Conservation (phyloP, 2,888 invertebrate species). For the Listrodromus nycthemerus region DNA sequence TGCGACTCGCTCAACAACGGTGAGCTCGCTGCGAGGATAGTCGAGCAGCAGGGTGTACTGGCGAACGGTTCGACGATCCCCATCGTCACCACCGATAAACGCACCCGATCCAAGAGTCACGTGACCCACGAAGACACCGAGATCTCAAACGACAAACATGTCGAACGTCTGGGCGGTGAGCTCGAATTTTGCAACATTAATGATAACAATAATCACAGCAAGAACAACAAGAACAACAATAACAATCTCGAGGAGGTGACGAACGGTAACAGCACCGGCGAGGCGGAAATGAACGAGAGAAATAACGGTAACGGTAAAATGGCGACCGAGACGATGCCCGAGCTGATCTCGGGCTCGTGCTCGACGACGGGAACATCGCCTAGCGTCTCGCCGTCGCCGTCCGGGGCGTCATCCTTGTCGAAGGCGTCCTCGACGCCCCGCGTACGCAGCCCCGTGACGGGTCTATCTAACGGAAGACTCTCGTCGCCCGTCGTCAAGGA, state of each 20-base stretch:
- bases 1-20: constrained; percentile 93
- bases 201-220: constrained; percentile 63
- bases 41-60: constrained; percentile 39
- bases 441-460: constrained; percentile 73
- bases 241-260: constrained; percentile 35
- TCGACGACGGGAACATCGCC: constrained; percentile 60
- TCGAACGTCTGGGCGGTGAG: constrained; percentile 33
- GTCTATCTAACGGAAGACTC: constrained; percentile 64
- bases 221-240: constrained; percentile 67
- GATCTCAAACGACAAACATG: constrained; percentile 47
- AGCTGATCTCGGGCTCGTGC: constrained; percentile 54
- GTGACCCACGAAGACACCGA: constrained; percentile 70
- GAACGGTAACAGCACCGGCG: constrained; percentile 43
- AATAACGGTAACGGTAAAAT: constrained; percentile 85
- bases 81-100: constrained; percentile 74
- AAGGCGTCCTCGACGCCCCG: constrained; percentile 78
- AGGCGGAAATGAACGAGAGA: constrained; percentile 84
- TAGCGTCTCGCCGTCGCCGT: constrained; percentile 69
- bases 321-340: constrained; percentile 46
- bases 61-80: constrained; percentile 41
- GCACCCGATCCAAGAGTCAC: constrained; percentile 84
- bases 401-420: constrained; percentile 72
- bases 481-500: constrained; percentile 86
- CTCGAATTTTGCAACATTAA: constrained; percentile 49
- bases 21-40: constrained; percentile 85